These are phyloP conservation scores for Atta texana DNA, from an alignment of 1,140 invertebrate genomes.

Conservation along the genomic window DNA sequence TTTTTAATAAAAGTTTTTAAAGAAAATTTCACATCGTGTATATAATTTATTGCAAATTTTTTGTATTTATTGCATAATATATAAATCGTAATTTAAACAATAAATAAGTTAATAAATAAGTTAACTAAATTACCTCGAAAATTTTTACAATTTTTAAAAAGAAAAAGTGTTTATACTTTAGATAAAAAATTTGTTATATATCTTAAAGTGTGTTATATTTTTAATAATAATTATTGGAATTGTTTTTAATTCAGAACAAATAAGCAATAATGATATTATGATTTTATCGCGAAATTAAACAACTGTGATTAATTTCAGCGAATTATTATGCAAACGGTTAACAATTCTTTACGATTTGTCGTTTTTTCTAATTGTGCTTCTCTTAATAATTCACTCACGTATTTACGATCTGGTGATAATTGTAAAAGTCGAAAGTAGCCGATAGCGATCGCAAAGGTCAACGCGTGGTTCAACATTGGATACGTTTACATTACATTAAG, in stretches of 20 bases:
- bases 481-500: slow-evolving; percentile 20
- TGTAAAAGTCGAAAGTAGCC: slow-evolving; percentile 61
- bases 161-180: not conserved
- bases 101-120: not conserved
- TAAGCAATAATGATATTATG: not conserved
- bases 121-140: not conserved
- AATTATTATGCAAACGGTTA: not conserved
- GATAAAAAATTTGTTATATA: not conserved
- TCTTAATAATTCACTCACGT: slow-evolving; percentile 39
- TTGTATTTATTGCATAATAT: not conserved
- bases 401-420: slow-evolving; percentile 54
- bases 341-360: not conserved
- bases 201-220: not conserved
- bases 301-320: not conserved
- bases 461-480: slow-evolving; percentile 28
- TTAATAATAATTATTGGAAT: not conserved
- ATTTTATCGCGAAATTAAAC: not conserved
- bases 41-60: not conserved
- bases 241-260: not conserved
- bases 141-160: not conserved
- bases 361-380: slow-evolving; percentile 8
- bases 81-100: not conserved
- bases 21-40: not conserved
- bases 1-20: too few species aligned
- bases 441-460: slow-evolving; percentile 61